A percentile compares a stretch with the other conserved stretches of the same genome.
phyloP scores from a whole-genome alignment of 1,140 invertebrate species.

The Lepidotrigona ventralis region DNA sequence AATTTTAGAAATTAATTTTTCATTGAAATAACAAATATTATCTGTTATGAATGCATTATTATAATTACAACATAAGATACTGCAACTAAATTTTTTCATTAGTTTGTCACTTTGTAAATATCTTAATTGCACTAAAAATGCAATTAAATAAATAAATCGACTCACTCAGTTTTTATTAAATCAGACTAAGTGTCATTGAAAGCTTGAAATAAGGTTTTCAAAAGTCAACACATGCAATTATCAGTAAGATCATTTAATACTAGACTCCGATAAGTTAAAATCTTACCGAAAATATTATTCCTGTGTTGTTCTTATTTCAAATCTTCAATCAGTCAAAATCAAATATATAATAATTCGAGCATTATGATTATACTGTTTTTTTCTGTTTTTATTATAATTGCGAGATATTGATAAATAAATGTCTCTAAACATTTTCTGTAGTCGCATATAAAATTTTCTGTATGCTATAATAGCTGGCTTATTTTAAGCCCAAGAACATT shows the following conservation, averaged over 20 bases:
- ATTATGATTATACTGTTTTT: slow-evolving; percentile 55
- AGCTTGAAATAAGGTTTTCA: slow-evolving; percentile 50
- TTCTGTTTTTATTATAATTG: slow-evolving; percentile 57
- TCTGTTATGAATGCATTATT: slow-evolving; percentile 37
- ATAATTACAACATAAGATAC: slow-evolving; percentile 51
- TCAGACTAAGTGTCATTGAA: slow-evolving; percentile 51
- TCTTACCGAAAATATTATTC: slow-evolving; percentile 42
- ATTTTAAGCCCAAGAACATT: slow-evolving; percentile 41
- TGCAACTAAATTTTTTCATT: slow-evolving; percentile 50
- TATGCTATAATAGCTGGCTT: slow-evolving; percentile 43
- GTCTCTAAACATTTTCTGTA: slow-evolving; percentile 57
- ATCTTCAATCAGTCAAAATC: slow-evolving; percentile 50
- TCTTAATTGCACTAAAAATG: slow-evolving; percentile 43
- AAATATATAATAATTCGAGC: slow-evolving; percentile 52
- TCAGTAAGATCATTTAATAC: slow-evolving; percentile 42
- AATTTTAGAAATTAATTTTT: slow-evolving; percentile 52
- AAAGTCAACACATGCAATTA: slow-evolving; percentile 13
- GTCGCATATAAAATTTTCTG: slow-evolving; percentile 60
- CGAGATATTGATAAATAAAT: slow-evolving; percentile 61
- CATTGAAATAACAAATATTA: slow-evolving; percentile 49
- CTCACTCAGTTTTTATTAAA: slow-evolving; percentile 48
- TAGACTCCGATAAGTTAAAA: slow-evolving; percentile 30
- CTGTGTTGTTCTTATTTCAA: slow-evolving; percentile 43
- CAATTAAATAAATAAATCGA: slow-evolving; percentile 49
- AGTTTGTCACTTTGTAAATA: slow-evolving; percentile 55